Evolutionary conservation across 2,113 vertebrate genomes (phyloP).

Genomic region (Butorides virescens): DNA sequence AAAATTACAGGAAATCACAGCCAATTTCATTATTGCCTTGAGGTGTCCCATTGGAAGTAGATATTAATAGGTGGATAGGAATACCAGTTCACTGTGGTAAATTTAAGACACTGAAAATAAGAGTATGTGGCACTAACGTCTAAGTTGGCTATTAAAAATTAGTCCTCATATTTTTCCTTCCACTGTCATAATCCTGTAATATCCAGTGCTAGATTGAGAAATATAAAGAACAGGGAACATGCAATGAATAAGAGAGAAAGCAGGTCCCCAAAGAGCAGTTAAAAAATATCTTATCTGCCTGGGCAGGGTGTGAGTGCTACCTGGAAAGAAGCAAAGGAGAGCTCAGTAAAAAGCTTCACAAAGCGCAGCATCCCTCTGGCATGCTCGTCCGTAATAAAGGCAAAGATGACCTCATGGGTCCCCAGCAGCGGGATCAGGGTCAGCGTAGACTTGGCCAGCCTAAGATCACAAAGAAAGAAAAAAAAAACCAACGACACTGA

Average conservation of each 20-base stretch:
- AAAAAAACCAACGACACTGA: neutral
- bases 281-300: neutral
- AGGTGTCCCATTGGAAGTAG: neutral
- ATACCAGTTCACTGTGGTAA: neutral
- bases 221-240: neutral
- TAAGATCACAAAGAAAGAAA: conserved; percentile 44
- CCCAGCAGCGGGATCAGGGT: conserved; percentile 89
- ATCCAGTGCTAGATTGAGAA: neutral
- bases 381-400: conserved; percentile 82
- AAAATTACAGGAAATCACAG: neutral
- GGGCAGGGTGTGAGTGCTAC: conserved; percentile 46
- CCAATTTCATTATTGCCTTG: neutral
- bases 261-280: neutral
- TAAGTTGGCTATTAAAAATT: neutral
- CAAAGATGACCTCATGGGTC: conserved; percentile 89
- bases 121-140: neutral
- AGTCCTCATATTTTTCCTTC: neutral
- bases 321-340: conserved; percentile 88
- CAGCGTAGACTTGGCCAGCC: conserved; percentile 88
- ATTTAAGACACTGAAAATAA: neutral
- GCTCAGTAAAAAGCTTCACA: conserved; percentile 84
- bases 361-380: conserved; percentile 79
- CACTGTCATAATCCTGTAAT: neutral
- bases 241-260: neutral
- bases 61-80: neutral